A percentile compares a stretch with the other conserved stretches of the same genome.
Evolutionary conservation across 2,888 invertebrate genomes (phyloP).

Genomic region (Isoperla grammatica): DNA sequence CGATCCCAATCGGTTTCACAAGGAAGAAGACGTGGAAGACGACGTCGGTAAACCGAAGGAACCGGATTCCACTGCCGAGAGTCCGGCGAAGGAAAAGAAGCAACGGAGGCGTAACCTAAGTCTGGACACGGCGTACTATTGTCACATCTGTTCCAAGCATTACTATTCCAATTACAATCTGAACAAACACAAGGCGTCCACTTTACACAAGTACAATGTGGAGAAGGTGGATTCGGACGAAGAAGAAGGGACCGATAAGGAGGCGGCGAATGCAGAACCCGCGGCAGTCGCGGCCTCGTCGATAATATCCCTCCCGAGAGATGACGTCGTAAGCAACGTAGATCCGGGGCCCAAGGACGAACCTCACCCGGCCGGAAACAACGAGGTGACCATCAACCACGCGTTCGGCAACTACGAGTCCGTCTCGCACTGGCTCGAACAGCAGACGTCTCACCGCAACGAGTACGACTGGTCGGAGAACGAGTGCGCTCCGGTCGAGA

Average conservation of each 20-base stretch:
- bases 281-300: background rate
- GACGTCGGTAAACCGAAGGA: background rate
- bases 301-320: too few species aligned
- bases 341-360: background rate
- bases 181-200: conserved; percentile 26
- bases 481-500: background rate
- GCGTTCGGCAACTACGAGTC: conserved; percentile 2
- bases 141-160: conserved; percentile 26
- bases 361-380: background rate
- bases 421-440: background rate
- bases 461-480: background rate
- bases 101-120: conserved; percentile 7
- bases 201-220: conserved; percentile 20
- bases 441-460: background rate
- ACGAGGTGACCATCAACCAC: background rate
- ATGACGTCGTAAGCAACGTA: too few species aligned
- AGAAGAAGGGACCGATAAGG: background rate
- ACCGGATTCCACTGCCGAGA: background rate
- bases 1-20: too few species aligned
- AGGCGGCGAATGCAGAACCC: background rate
- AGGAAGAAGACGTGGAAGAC: background rate
- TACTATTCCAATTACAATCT: conserved; percentile 29
- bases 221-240: background rate
- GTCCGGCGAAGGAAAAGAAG: background rate
- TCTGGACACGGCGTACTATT: conserved; percentile 21